phyloP scores from a whole-genome alignment of 2,113 vertebrate genomes.

The Hippocampus zosterae region DNA sequence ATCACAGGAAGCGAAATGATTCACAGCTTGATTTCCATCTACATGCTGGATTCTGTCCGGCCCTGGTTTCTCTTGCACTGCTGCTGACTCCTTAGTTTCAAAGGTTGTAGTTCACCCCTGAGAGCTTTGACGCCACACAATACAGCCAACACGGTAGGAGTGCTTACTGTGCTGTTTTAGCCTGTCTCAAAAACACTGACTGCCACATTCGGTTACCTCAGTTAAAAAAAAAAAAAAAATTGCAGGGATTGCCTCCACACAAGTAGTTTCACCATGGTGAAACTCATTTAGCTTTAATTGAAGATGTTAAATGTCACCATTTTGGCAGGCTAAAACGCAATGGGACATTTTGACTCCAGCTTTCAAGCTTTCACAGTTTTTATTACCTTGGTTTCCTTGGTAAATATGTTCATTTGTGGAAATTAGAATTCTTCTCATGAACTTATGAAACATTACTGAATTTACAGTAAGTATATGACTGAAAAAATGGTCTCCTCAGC shows the following conservation, averaged over 20 bases:
- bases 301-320: conserved; percentile 30
- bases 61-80: conserved; percentile 45
- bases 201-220: conserved; percentile 55
- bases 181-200: conserved; percentile 36
- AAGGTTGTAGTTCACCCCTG: conserved; percentile 65
- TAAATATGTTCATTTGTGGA: neutral
- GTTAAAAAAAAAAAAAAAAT: conserved; percentile 37
- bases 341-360: neutral
- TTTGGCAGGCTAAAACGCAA: neutral
- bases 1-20: conserved; percentile 60
- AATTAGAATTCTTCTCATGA: neutral
- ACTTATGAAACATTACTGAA: neutral
- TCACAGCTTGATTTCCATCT: conserved; percentile 61
- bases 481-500: neutral
- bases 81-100: conserved; percentile 69
- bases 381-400: neutral
- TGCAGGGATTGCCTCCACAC: conserved; percentile 29
- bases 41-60: conserved; percentile 48
- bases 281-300: conserved; percentile 40
- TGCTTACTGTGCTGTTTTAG: conserved; percentile 63
- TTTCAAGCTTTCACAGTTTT: neutral
- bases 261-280: conserved; percentile 27
- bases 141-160: conserved; percentile 51
- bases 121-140: conserved; percentile 61
- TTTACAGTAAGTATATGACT: neutral